Base-by-base conservation (phyloP, 2,888 invertebrate genomes). In the Sinodicranocentrus sp. region DNA sequence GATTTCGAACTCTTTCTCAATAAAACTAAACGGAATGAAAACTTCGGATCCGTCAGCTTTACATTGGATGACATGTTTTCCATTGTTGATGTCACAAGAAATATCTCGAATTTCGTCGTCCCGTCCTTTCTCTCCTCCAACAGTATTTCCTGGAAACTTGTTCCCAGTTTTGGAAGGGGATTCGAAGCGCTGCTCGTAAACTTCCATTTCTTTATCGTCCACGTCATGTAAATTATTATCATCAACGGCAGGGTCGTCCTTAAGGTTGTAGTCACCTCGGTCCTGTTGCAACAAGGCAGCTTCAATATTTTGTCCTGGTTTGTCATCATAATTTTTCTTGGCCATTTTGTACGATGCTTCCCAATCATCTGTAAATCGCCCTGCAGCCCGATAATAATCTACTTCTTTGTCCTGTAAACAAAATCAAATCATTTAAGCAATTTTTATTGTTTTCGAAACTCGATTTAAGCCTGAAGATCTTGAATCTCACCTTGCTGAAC, bases 1-100 rank as follows among this genome's bases (percentile, higher is more conserved):
- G 89, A 96, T 95, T 93, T 98, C 98, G 92, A 98, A 98, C 91
- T 98, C 98, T 90, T 95, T 96, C 90, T 95, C 95, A 89, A 98
- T 92, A 90, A 98, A 97, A 61, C 96, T 95, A 91, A 98, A 98
- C 23, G 98, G 98, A 89, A 98, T 91, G 90, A 94, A 98, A 33
- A 98, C 95, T 91, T 97, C 97, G 3, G 71, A 39, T 17, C 82
- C 77, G 28, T 82, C 82, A 25, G 86, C 87, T 43, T 88, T 88
- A 28, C 88, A 88, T 0, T 72, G 82, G 44, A 84, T 71, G 23
- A 85, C 93, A 90, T 95, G 95, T 89, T 96, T 96, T 71, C 95
- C 96, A 91, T 98, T 97, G 90, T 88, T 88, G 13, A 88, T 83
- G 77, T 88, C 87, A 76, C 88, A 87, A 25, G 82, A 83, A 48